phyloP scores from a whole-genome alignment of 2,888 invertebrate species.

The Sinohyriopsis cumingii region DNA sequence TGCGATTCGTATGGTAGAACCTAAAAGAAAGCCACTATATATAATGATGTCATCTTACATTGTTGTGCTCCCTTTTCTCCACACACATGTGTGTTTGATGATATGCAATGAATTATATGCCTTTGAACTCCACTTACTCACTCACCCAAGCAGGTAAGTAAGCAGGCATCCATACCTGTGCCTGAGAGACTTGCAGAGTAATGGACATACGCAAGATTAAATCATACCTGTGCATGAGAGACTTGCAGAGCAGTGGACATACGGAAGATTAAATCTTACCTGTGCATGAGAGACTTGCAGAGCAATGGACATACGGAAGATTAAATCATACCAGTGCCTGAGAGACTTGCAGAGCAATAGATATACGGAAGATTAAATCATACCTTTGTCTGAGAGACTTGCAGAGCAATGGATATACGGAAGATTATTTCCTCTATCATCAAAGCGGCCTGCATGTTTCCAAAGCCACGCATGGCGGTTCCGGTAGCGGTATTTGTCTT shows the following conservation, averaged over 20 bases:
- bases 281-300: too few relatives aligned
- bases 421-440: conserved; percentile 30
- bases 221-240: too few relatives aligned
- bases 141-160: too few relatives aligned
- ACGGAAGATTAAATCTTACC: conserved; percentile 27
- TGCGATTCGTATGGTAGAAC: too few relatives aligned
- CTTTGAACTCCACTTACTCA: too few relatives aligned
- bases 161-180: conserved; percentile 15
- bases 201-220: conserved; percentile 28
- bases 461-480: conserved; percentile 84
- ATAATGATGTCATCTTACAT: too few relatives aligned
- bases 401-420: conserved; percentile 17
- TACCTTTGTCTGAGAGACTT: conserved; percentile 23
- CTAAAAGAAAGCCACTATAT: too few relatives aligned
- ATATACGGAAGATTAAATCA: conserved; percentile 26
- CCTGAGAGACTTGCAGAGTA: conserved; percentile 12
- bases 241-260: conserved; percentile 17
- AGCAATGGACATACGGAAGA: conserved; percentile 24
- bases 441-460: conserved; percentile 31
- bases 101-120: too few relatives aligned
- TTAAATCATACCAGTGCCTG: too few relatives aligned
- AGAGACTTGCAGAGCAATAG: conserved; percentile 12
- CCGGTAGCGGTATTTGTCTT: conserved; percentile 85
- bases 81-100: too few relatives aligned
- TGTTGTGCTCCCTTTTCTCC: too few relatives aligned